A percentile compares a stretch with the other conserved stretches of the same genome.
phyloP scores from a whole-genome alignment of 2,113 vertebrate species.

The Pluvianellus socialis region DNA sequence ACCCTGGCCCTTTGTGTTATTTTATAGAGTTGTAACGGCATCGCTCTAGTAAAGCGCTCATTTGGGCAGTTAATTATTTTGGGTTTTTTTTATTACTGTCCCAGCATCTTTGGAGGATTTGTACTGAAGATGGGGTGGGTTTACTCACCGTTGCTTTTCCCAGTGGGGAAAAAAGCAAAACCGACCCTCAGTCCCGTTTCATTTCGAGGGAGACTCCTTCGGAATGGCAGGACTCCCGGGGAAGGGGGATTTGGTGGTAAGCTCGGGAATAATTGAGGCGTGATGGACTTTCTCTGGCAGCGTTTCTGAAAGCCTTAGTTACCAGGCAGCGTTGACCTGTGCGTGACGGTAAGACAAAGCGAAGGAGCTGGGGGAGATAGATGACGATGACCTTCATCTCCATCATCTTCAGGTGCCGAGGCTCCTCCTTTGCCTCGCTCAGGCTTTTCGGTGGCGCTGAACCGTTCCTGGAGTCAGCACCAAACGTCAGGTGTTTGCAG shows the following conservation, averaged over 20 bases:
- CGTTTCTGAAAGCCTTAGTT: not conserved
- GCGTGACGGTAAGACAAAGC: accelerated
- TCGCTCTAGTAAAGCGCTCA: too few relatives aligned
- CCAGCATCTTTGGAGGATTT: not conserved
- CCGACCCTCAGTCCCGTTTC: accelerated
- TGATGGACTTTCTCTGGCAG: not conserved
- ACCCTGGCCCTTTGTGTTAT: too few relatives aligned
- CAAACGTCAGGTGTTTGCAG: accelerated
- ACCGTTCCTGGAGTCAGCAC: accelerated
- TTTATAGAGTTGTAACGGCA: not conserved
- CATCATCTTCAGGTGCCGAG: not conserved
- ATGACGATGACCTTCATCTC: not conserved
- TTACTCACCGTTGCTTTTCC: not conserved
- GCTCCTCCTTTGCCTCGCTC: not conserved
- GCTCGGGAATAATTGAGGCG: not conserved
- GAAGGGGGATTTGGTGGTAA: not conserved
- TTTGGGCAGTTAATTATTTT: not conserved
- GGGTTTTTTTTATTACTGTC: not conserved
- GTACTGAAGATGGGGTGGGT: accelerated
- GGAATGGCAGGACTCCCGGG: not conserved
- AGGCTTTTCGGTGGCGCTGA: accelerated
- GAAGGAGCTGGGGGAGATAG: not conserved
- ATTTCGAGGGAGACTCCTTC: accelerated
- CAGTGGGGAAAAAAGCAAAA: not conserved
- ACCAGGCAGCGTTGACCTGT: accelerated